A percentile compares a stretch with the other conserved stretches of the same genome.
These are phyloP conservation scores for Coremacera marginata DNA, from an alignment of 2,888 invertebrate genomes.

Conservation along the genomic window DNA sequence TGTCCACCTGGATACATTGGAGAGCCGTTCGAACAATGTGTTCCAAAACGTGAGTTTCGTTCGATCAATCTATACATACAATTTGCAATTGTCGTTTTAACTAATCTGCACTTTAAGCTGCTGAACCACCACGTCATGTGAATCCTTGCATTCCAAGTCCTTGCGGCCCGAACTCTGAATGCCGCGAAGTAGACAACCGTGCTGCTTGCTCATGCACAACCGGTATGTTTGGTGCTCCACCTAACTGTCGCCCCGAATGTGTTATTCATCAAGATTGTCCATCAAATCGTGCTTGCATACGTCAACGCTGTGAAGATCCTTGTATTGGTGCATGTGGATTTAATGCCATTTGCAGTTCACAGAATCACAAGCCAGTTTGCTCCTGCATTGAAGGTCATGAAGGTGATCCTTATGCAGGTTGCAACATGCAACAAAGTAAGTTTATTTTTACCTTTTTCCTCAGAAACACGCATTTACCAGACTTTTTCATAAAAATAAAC, in stretches of 20 bases:
- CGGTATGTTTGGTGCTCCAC: constrained; percentile 83
- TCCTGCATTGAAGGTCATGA: constrained; percentile 78
- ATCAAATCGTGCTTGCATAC: constrained; percentile 78
- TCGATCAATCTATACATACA: no score
- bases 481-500: constrained; percentile 1
- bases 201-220: constrained; percentile 82
- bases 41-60: constrained; percentile 63
- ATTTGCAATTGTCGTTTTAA: background rate
- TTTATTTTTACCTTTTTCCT: constrained; percentile 51
- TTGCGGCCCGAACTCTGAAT: constrained; percentile 83
- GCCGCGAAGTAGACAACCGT: constrained; percentile 76
- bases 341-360: constrained; percentile 78
- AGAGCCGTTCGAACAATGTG: constrained; percentile 82
- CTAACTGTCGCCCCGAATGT: constrained; percentile 83
- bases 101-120: constrained; percentile 62
- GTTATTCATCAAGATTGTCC: constrained; percentile 80
- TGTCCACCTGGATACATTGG: constrained; percentile 79
- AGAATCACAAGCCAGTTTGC: constrained; percentile 81
- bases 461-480: background rate
- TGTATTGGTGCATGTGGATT: constrained; percentile 82
- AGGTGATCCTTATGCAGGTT: constrained; percentile 85
- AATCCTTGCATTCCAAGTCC: constrained; percentile 80
- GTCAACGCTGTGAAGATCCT: constrained; percentile 80
- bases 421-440: constrained; percentile 75
- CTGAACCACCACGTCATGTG: constrained; percentile 68